Conservation (phyloP, 2,888 invertebrate species). For the Dorcus parallelipipedus region DNA sequence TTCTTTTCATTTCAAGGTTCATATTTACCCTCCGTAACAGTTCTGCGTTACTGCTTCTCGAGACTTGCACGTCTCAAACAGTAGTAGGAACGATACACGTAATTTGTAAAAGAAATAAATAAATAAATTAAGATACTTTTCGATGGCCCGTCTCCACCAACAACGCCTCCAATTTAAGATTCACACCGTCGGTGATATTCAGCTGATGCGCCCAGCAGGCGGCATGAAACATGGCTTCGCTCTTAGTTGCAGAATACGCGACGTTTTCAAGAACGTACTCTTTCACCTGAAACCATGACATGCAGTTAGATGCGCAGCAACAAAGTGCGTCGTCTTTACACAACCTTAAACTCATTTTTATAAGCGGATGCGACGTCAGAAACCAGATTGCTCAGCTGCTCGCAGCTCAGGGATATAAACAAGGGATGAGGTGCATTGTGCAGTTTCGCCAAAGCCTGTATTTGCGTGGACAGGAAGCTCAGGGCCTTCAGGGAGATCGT, state of each 20-base stretch:
- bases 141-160: conserved; percentile 46
- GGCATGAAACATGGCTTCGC: conserved; percentile 49
- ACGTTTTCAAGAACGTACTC: conserved; percentile 47
- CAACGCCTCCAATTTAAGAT: conserved; percentile 41
- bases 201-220: conserved; percentile 51
- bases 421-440: conserved; percentile 36
- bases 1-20: too few relatives aligned
- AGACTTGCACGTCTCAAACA: too few relatives aligned
- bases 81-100: too few relatives aligned
- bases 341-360: conserved; percentile 44
- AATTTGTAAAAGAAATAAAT: too few relatives aligned
- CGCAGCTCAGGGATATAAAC: conserved; percentile 40
- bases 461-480: conserved; percentile 34
- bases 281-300: conserved; percentile 36
- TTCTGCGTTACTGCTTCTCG: too few relatives aligned
- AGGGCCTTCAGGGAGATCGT: conserved; percentile 31
- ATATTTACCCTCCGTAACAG: too few relatives aligned
- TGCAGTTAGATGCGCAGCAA: background rate
- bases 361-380: conserved; percentile 42
- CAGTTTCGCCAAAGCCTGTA: conserved; percentile 39
- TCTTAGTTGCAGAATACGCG: conserved; percentile 44
- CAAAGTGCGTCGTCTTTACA: conserved; percentile 1
- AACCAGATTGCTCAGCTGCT: conserved; percentile 33
- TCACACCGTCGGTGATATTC: conserved; percentile 40
- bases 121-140: conserved; percentile 22